Evolutionary conservation across 2,888 invertebrate species (phyloP), one percentile per base, ranked within the genome.

Genomic region (Subacronicta megacephala): DNA sequence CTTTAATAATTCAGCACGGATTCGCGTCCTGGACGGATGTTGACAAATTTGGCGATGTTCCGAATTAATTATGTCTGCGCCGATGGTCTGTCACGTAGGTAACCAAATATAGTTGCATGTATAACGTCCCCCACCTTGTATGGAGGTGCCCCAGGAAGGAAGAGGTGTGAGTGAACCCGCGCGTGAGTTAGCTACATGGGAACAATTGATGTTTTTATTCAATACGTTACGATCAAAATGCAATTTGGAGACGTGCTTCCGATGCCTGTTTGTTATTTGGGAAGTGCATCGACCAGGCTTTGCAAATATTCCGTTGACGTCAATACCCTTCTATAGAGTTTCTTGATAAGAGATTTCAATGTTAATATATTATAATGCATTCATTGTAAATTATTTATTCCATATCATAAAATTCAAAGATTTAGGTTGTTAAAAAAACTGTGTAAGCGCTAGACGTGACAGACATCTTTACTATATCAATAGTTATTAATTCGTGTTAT

Each of bases 21-120:
- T 83, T 90, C 72, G 82, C 79, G 57, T 82, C 64, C 59, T 76
- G 55, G 55, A 73, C 76, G 83, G 82, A 83, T 80, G 81, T 77
- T 66, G 81, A 80, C 90, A 72, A 87, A 89, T 90, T 92, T 90
- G 90, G 92, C 87, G 84, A 78, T 85, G 83, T 80, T 81, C 80
- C 81, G 91, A 90, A 92, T 93, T 92, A 93, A 92, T 93, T 93
- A 89, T 77, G 75, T 62, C 70, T 77, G 69, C 53, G 65, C 67
- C 74, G 79, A 83, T 85, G 77, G 84, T 85, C 84, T 88, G 93
- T 92, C 93, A 93, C 93, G 93, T 93, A 88, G 75, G 73, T 79
- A 57, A 85, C 93, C 93, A 90, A 92, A 93, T 92, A 92, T 82
- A 90, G 90, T 72, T 78, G 72, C 75, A 78, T 71, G 80, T 82